Evolutionary conservation across 2,888 invertebrate genomes (phyloP).

Genomic region (Pollenia angustigena): DNA sequence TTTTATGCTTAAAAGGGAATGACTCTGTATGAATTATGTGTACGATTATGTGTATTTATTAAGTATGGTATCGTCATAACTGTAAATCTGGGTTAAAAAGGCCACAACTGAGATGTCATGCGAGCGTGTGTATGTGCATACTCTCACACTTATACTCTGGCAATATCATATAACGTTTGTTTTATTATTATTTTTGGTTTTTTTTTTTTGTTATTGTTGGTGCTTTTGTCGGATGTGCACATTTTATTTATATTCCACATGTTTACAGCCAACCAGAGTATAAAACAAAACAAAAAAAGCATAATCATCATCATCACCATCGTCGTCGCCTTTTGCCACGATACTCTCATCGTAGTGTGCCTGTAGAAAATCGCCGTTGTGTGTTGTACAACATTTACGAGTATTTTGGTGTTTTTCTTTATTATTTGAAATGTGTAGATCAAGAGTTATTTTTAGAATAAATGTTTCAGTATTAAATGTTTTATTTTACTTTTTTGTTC

Average conservation of each 20-base stretch:
- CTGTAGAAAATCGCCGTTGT: conserved; percentile 49
- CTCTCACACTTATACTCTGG: conserved; percentile 1
- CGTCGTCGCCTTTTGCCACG: conserved; percentile 22
- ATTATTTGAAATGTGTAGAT: conserved; percentile 69
- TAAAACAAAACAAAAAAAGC: conserved; percentile 7
- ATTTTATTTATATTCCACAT: conserved; percentile 67
- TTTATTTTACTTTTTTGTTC: conserved; percentile 15
- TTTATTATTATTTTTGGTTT: conserved; percentile 48
- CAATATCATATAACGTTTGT: conserved; percentile 61
- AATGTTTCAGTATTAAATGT: conserved; percentile 47
- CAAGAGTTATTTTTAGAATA: conserved; percentile 71
- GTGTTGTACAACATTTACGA: conserved; percentile 67
- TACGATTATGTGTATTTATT: background rate
- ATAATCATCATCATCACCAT: conserved; percentile 23
- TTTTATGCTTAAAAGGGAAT: background rate
- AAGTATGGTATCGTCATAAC: conserved; percentile 55
- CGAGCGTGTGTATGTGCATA: background rate
- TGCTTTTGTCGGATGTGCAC: conserved; percentile 61
- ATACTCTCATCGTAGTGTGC: conserved; percentile 33
- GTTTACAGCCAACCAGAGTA: conserved; percentile 51
- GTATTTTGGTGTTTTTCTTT: conserved; percentile 54
- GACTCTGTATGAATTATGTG: background rate
- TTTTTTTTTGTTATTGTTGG: conserved; percentile 16
- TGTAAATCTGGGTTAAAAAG: conserved; percentile 69
- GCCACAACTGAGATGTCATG: conserved; percentile 61